Base-by-base conservation (phyloP, 2,888 invertebrate species). In the Lamellibrachia satsuma region DNA sequence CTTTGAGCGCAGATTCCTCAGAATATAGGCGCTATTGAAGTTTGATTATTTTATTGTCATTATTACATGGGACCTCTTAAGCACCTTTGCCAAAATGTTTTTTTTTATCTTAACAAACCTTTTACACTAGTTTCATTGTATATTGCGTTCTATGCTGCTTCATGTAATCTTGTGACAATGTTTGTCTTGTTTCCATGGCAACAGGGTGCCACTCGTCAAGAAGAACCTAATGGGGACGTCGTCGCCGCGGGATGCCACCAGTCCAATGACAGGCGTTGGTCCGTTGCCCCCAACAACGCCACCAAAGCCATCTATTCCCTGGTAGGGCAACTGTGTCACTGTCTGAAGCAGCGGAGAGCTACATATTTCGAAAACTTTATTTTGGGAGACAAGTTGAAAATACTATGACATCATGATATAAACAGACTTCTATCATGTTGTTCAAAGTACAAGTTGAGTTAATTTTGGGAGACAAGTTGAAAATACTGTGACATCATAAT, bases 221-320 rank as follows among this genome's bases (percentile, higher is more conserved):
- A 93, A 93, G 93, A 93, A 93, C 90, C 90, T 93, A 92, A 93
- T 92, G 92, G 52, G 75, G 75, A 75, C 75, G n/a, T 11, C 93
- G 15, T 91, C 90, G 57, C 91, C 91, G 52, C 90, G 92, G 90
- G 93, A 93, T 39, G 52, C 92, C 6, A 92, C n/a, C 90, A 93
- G 93, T 57, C 92, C 93, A 1, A 90, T 91, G 15, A 57, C 91
- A 7, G 93, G 92, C 0, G n/a, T 60, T 2, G 90, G 75, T 3
- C 91, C 92, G 52, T 91, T 57, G 15, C 90, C 92, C 8, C 91
- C 91, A 0, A 39, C 92, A 0, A 60, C 51, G 27, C 92, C 93
- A 91, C 93, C 93, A 22, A 93, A 93, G 60, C 91, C 93, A 7
- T 93, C 93, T 57, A 91, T 93, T 60, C 91, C 91, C 9, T 92